Percentiles rank a stretch among this genome's conserved stretches.
Conservation (phyloP, 2,888 invertebrate genomes). For the Hybos culiciformis region DNA sequence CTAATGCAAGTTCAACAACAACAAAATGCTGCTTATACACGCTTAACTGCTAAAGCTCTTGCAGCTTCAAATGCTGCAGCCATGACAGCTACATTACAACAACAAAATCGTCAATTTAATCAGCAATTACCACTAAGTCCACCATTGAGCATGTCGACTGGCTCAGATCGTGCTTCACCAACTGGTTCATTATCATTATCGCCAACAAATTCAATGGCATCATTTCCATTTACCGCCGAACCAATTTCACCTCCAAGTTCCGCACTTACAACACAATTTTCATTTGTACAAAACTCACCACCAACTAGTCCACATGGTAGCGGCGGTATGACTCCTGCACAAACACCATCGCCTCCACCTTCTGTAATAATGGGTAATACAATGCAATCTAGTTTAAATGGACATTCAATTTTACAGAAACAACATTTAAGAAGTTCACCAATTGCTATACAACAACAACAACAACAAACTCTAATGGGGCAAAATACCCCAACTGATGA, state of each 20-base stretch:
- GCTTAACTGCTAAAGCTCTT: conserved; percentile 37
- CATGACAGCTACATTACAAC: conserved; percentile 13
- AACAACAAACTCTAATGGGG: not conserved
- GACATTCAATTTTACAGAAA: not conserved
- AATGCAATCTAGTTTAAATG: no score
- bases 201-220: conserved; percentile 34
- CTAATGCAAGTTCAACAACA: conserved; percentile 17
- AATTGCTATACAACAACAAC: conserved; percentile 15
- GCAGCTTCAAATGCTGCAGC: conserved; percentile 36
- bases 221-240: conserved; percentile 32
- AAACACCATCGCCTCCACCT: conserved; percentile 22
- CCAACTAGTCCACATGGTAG: conserved; percentile 33
- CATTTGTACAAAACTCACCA: conserved; percentile 28
- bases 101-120: conserved; percentile 19
- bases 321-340: conserved; percentile 30
- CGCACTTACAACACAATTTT: conserved; percentile 17
- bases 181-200: conserved; percentile 34
- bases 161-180: conserved; percentile 38
- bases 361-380: not conserved
- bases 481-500: conserved; percentile 23
- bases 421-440: conserved; percentile 16
- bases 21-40: conserved; percentile 25
- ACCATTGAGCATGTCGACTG: conserved; percentile 39
- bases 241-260: conserved; percentile 25
- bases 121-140: conserved; percentile 44